Conservation (phyloP, 2,113 vertebrate genomes). For the Pelusios castaneus region DNA sequence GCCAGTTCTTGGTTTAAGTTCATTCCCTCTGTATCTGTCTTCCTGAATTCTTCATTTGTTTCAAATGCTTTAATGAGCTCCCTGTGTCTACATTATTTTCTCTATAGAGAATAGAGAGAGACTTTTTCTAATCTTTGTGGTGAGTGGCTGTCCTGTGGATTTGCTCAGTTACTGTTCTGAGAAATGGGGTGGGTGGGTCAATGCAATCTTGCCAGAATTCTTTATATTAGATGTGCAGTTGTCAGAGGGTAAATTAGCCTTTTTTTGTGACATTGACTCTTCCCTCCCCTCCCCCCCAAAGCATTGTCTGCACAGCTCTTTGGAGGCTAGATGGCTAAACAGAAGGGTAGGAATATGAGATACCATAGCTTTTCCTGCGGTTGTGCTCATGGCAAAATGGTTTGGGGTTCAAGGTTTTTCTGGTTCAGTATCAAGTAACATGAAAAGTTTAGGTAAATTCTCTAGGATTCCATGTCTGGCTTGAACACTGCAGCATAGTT, state of each 20-base stretch:
- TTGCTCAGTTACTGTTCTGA: too few relatives aligned
- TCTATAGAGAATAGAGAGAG: not conserved
- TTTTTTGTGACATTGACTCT: not conserved
- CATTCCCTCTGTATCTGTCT: not conserved
- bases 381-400: not conserved
- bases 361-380: not conserved
- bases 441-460: not conserved
- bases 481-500: not conserved
- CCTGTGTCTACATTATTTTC: too few relatives aligned
- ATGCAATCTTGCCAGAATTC: not conserved
- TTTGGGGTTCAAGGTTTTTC: not conserved
- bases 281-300: not conserved
- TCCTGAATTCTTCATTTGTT: not conserved
- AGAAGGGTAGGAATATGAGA: not conserved
- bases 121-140: not conserved
- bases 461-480: not conserved
- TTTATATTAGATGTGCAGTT: not conserved
- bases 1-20: not conserved
- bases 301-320: not conserved
- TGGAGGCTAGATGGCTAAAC: not conserved
- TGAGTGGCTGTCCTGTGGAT: not conserved
- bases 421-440: not conserved
- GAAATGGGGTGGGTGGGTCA: not conserved
- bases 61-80: not conserved
- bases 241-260: not conserved